Evolutionary conservation across 2,797 vertebrate species (phyloP).

Genomic region (Amblyraja radiata): DNA sequence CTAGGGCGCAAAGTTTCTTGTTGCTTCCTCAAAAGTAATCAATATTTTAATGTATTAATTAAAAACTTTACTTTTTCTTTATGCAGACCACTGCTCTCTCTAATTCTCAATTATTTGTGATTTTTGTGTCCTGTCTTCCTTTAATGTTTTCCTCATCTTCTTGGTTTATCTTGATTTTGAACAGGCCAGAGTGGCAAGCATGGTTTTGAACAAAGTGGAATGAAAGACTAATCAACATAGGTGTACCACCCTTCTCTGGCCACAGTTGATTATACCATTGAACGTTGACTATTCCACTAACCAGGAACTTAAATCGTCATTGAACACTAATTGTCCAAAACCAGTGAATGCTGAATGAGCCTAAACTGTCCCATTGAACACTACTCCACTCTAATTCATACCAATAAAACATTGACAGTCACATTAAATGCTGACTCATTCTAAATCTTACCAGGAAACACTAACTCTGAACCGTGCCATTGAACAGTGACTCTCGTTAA

Average conservation of each 20-base stretch:
- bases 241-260: not conserved
- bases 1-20: not conserved
- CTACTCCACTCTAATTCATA: not conserved
- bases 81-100: not conserved
- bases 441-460: too few relatives aligned
- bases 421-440: too few relatives aligned
- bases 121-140: not conserved
- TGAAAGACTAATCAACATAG: not conserved
- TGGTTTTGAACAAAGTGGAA: not conserved
- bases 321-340: not conserved
- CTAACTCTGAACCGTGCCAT: too few relatives aligned
- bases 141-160: not conserved
- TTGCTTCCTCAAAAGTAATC: not conserved
- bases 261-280: not conserved
- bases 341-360: not conserved
- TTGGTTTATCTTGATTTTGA: not conserved
- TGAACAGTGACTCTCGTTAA: not conserved
- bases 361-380: not conserved
- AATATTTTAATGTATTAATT: not conserved
- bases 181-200: not conserved
- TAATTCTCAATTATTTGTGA: not conserved
- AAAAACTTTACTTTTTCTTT: not conserved
- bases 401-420: too few relatives aligned
- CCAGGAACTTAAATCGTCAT: too few relatives aligned
- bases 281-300: not conserved